A percentile compares a stretch with the other conserved stretches of the same genome.
These are phyloP conservation scores for Pyrochroa serraticornis DNA, from an alignment of 2,888 invertebrate species.

Conservation along the genomic window DNA sequence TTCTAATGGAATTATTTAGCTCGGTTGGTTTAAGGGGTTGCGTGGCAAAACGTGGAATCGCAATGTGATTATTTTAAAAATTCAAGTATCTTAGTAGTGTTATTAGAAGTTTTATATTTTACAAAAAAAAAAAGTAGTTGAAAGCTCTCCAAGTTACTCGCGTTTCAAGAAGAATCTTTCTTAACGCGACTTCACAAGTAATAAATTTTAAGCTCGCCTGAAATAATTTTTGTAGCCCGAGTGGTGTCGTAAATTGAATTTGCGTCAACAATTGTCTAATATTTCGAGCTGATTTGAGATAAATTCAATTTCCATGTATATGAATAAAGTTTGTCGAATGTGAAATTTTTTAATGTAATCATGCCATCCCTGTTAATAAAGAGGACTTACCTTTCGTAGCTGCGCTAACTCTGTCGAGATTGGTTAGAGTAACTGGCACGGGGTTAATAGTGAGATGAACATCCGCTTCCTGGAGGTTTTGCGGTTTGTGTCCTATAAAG, in stretches of 20 bases:
- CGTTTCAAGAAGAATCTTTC: no score
- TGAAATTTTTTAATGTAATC: not conserved
- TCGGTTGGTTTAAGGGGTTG: no score
- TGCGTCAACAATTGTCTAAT: no score
- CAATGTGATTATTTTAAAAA: no score
- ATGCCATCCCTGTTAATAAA: not conserved
- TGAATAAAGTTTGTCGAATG: not conserved
- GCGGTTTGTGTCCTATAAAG: slow-evolving; percentile 51
- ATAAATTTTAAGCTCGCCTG: not conserved
- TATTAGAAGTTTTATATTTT: no score
- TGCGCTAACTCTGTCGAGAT: slow-evolving; percentile 56
- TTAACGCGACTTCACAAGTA: not conserved
- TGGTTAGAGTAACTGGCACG: slow-evolving; percentile 56
- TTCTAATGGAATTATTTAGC: no score
- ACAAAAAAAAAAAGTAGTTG: no score
- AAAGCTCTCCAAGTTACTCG: no score
- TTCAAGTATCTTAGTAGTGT: no score
- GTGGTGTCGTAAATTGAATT: no score
- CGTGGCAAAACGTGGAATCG: no score
- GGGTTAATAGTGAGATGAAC: slow-evolving; percentile 53
- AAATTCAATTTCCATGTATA: not conserved
- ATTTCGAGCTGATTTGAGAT: not conserved
- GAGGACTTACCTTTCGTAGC: slow-evolving; percentile 55
- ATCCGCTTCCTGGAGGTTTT: slow-evolving; percentile 45
- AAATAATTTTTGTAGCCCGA: no score